A percentile compares a stretch with the other conserved stretches of the same genome.
Conservation (phyloP, 2,113 vertebrate genomes). For the Falcunculus frontatus region DNA sequence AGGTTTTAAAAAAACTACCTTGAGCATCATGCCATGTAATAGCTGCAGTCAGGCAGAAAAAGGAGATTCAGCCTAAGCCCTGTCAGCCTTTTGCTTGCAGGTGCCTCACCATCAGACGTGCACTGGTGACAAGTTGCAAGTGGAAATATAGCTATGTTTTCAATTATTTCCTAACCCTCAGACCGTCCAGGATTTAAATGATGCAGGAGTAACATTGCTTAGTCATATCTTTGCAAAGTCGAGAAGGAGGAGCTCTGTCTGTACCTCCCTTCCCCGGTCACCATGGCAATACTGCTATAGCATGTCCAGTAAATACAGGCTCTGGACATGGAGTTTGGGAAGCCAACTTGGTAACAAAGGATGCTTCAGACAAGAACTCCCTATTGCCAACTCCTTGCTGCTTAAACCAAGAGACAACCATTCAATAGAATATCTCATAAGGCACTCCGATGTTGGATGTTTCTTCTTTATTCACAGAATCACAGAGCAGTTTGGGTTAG, state of each 20-base stretch:
- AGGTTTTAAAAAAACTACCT: not conserved
- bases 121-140: not conserved
- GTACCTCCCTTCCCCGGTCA: not conserved
- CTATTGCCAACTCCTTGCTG: not conserved
- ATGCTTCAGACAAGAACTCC: not conserved
- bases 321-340: not conserved
- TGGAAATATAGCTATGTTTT: not conserved
- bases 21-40: not conserved
- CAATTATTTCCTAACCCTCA: not conserved
- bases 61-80: not conserved
- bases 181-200: not conserved
- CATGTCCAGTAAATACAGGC: not conserved
- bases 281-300: not conserved
- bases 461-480: not conserved
- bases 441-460: not conserved
- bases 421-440: not conserved
- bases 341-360: not conserved
- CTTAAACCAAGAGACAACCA: not conserved
- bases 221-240: not conserved
- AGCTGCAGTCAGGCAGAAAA: not conserved
- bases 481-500: not conserved
- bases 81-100: not conserved
- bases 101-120: not conserved
- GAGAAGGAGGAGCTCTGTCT: accelerated
- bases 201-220: not conserved